Evolutionary conservation across 1,140 invertebrate species (phyloP), one percentile per base, ranked within the genome.

Genomic region (Pogonognathellus flavescens): DNA sequence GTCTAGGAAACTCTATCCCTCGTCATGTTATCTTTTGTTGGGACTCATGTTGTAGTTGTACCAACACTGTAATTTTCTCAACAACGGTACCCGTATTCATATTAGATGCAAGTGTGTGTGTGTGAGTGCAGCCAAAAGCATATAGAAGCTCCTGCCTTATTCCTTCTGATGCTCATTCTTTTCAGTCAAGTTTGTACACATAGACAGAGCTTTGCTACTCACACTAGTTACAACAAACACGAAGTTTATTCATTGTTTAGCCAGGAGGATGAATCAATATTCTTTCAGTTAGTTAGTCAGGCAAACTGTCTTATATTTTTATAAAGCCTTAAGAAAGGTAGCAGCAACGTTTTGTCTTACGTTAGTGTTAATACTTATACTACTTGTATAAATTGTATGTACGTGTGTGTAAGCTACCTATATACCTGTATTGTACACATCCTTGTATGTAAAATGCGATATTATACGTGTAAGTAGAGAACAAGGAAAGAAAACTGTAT

Each of bases 181-280:
- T 3, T 1, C 1, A 41, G 2, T 41, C 31, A 41, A 41, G 31
- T 41, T 41, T 41, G 2, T 41, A 41, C 31, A 41, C 31, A 41
- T 6, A 41, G 2, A 3, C 31, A 41, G 2, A 3, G 31, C 31
- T 41, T 41, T 41, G 6, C 31, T 41, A 41, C 31, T 41, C 5
- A n/a, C 66, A 70, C 66, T 57, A 70, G 22, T 76, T 41, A 41
- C 70, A 31, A 72, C 18, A 31, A 18, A 76, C 70, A 76, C 49
- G 14, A 25, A 60, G 59, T 70, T 76, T 76, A 49, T 50, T 50
- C 70, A 49, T 76, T 50, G n/a, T 76, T 76, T 76, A 49, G 70
- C 70, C 70, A 49, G 41, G 41, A 76, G 70, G 70, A 76, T 41
- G 70, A 76, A 76, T 76, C 70, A 76, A 76, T 76, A 76, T 76